These are phyloP conservation scores for Columba livia DNA, from an alignment of 2,113 vertebrate species.

Conservation along the genomic window DNA sequence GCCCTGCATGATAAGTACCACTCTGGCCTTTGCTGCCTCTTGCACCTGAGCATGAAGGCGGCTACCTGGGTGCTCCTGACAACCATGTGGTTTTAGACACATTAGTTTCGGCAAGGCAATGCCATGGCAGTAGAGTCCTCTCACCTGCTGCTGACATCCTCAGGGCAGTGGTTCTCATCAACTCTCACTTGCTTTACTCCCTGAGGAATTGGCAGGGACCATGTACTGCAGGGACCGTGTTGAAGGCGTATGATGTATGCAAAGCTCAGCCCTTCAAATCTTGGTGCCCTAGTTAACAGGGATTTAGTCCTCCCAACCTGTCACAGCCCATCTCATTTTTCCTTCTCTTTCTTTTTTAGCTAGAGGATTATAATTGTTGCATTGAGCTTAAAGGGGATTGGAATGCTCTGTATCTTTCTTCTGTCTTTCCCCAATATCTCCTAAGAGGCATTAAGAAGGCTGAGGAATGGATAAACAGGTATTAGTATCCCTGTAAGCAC, in stretches of 20 bases:
- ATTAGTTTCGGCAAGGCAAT: not conserved
- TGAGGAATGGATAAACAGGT: not conserved
- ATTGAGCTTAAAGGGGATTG: constrained; percentile 32
- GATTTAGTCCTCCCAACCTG: constrained; percentile 53
- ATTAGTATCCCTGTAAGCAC: not conserved
- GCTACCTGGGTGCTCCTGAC: not conserved
- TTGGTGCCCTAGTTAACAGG: constrained; percentile 34
- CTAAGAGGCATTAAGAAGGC: not conserved
- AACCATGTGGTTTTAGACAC: not conserved
- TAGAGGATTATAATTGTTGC: constrained; percentile 36
- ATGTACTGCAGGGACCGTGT: not conserved
- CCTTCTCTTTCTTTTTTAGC: not conserved
- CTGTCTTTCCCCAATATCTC: not conserved
- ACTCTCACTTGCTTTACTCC: not conserved
- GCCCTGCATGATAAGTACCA: not conserved
- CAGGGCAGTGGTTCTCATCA: not conserved
- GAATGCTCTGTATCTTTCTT: constrained; percentile 10
- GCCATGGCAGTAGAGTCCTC: not conserved
- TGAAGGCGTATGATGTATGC: not conserved
- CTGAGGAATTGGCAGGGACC: not conserved
- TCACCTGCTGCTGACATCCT: not conserved
- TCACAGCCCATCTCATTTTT: constrained; percentile 40
- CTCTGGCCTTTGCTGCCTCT: not conserved
- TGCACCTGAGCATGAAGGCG: not conserved
- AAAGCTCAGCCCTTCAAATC: constrained; percentile 39